Evolutionary conservation across 1,140 invertebrate genomes (phyloP).

Genomic region (Matsumurasca onukii): DNA sequence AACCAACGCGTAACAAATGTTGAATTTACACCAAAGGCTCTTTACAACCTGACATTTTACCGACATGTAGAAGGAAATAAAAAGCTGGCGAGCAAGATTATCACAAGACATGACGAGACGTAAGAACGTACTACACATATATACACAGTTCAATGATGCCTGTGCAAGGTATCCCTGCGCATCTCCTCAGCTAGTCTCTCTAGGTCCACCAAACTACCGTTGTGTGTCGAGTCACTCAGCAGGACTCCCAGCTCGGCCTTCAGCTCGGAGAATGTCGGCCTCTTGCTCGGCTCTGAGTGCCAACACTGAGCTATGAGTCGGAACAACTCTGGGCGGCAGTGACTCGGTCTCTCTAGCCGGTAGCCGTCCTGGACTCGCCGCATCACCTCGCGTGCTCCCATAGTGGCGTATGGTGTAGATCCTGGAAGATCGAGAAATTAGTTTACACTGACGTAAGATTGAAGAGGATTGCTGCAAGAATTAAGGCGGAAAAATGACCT

Average conservation of each 20-base stretch:
- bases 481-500: no score
- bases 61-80: neutral
- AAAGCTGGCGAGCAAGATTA: neutral
- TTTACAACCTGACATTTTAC: neutral
- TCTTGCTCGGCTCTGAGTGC: constrained; percentile 69
- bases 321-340: constrained; percentile 74
- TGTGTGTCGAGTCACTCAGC: constrained; percentile 66
- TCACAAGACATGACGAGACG: neutral
- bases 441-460: no score
- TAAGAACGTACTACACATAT: neutral
- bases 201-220: constrained; percentile 72
- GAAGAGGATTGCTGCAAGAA: no score
- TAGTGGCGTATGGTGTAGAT: constrained; percentile 78
- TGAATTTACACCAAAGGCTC: no score
- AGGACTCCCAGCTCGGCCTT: constrained; percentile 67
- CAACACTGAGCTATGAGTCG: constrained; percentile 73
- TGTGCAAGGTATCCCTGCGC: constrained; percentile 13
- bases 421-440: no score
- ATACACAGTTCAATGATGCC: constrained; percentile 14
- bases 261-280: constrained; percentile 69
- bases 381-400: constrained; percentile 77
- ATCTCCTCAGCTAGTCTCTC: constrained; percentile 64
- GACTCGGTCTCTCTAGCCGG: constrained; percentile 69
- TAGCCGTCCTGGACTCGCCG: constrained; percentile 72
- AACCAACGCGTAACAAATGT: no score